These are phyloP conservation scores for Rhabdomys dilectus DNA, from an alignment of 2,113 vertebrate species.

Conservation along the genomic window DNA sequence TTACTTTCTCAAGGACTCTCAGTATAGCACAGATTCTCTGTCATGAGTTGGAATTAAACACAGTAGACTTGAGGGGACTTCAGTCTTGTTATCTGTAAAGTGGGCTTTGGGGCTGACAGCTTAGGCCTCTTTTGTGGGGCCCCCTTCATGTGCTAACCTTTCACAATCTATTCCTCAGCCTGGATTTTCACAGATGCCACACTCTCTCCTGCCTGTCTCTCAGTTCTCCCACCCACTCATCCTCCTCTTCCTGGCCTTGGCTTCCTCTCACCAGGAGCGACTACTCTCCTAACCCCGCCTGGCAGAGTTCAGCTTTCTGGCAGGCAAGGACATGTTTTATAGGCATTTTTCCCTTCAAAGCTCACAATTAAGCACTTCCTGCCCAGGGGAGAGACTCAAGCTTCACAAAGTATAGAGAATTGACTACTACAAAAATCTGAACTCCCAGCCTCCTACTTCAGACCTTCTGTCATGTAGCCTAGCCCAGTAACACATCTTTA, in stretches of 20 bases:
- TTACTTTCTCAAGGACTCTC: not conserved
- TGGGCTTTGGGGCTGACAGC: not conserved
- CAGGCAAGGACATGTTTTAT: conserved; percentile 50
- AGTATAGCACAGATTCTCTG: not conserved
- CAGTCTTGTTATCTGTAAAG: not conserved
- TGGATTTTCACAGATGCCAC: not conserved
- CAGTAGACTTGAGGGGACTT: not conserved
- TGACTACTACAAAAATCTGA: not conserved
- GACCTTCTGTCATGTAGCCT: not conserved
- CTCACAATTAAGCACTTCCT: not conserved
- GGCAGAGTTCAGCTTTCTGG: conserved; percentile 48
- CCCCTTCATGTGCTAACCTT: not conserved
- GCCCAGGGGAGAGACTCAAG: conserved; percentile 34
- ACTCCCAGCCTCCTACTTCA: not conserved
- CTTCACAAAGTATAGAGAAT: not conserved
- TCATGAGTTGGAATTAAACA: not conserved
- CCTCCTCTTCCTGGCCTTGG: not conserved
- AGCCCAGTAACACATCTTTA: not conserved
- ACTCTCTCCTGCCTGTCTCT: not conserved
- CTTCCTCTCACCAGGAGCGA: not conserved
- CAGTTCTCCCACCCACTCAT: not conserved
- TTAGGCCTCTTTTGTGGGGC: not conserved
- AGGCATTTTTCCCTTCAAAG: not conserved
- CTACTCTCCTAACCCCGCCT: not conserved
- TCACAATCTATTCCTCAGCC: not conserved